These are phyloP conservation scores for Nebria brevicollis DNA, from an alignment of 2,888 invertebrate species.

Conservation along the genomic window DNA sequence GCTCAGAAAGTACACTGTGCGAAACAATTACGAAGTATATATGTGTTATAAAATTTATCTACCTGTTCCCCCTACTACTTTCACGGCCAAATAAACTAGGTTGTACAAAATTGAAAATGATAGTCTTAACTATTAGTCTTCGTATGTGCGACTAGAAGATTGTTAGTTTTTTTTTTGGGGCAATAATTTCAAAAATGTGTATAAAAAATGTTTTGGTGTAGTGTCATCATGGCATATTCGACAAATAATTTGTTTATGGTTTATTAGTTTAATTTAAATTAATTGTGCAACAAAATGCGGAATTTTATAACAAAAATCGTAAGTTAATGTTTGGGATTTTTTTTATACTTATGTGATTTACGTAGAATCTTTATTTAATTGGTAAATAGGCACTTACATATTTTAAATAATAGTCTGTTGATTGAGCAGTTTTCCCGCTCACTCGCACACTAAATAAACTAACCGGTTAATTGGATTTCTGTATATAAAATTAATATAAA, in stretches of 20 bases:
- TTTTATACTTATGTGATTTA: background rate
- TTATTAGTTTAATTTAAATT: background rate
- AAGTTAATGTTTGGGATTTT: conserved; percentile 12
- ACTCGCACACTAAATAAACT: no score
- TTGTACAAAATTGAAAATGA: conserved; percentile 40
- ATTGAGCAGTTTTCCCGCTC: no score
- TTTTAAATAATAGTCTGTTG: no score
- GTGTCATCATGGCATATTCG: conserved; percentile 5
- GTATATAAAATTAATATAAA: no score
- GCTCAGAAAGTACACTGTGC: background rate
- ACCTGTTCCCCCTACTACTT: conserved; percentile 20
- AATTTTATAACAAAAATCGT: conserved; percentile 24
- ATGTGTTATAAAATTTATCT: background rate
- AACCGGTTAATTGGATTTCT: no score
- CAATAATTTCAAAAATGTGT: background rate
- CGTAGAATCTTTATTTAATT: background rate
- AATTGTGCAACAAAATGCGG: conserved; percentile 23
- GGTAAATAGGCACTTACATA: no score
- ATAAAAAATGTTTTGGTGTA: background rate
- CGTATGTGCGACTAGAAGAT: conserved; percentile 15
- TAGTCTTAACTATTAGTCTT: conserved; percentile 18
- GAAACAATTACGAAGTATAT: background rate
- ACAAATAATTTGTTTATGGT: background rate
- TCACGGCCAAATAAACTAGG: conserved; percentile 35
- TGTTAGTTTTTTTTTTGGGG: background rate